Conservation (phyloP, 2,113 vertebrate genomes). For the Semnornis frantzii region DNA sequence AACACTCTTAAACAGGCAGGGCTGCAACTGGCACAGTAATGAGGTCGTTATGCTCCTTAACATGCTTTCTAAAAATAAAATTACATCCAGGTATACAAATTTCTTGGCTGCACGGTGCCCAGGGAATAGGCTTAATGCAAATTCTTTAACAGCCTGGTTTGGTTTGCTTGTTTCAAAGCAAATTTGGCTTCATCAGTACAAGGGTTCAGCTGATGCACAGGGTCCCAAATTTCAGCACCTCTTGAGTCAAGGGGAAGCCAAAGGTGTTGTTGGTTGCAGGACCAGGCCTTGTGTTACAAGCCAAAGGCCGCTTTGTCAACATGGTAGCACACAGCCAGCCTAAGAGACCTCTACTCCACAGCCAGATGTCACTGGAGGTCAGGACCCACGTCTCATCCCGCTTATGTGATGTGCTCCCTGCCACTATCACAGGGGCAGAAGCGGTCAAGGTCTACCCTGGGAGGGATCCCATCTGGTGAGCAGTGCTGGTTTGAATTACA, state of each 20-base stretch:
- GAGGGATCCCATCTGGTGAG: conserved; percentile 6
- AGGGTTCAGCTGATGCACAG: not conserved
- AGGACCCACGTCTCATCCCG: not conserved
- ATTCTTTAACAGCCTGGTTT: not conserved
- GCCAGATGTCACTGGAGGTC: not conserved
- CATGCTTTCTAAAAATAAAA: conserved; percentile 52
- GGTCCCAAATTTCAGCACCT: not conserved
- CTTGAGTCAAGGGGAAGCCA: not conserved
- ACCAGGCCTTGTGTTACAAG: not conserved
- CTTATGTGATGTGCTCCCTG: not conserved
- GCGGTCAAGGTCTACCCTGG: not conserved
- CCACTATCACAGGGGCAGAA: not conserved
- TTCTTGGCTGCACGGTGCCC: not conserved
- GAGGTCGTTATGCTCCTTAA: conserved; percentile 30
- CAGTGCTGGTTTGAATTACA: not conserved
- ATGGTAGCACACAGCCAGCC: not conserved
- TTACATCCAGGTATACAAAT: conserved; percentile 11
- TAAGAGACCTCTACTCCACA: not conserved
- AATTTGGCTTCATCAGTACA: not conserved
- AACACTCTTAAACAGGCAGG: conserved; percentile 28
- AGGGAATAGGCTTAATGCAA: not conserved
- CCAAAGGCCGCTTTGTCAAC: not conserved
- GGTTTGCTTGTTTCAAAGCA: not conserved
- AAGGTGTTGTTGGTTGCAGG: not conserved
- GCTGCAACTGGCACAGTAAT: conserved; percentile 6